Evolutionary conservation across 2,888 invertebrate species (phyloP), one percentile per base, ranked within the genome.

Genomic region (Pristionchus fissidentatus): DNA sequence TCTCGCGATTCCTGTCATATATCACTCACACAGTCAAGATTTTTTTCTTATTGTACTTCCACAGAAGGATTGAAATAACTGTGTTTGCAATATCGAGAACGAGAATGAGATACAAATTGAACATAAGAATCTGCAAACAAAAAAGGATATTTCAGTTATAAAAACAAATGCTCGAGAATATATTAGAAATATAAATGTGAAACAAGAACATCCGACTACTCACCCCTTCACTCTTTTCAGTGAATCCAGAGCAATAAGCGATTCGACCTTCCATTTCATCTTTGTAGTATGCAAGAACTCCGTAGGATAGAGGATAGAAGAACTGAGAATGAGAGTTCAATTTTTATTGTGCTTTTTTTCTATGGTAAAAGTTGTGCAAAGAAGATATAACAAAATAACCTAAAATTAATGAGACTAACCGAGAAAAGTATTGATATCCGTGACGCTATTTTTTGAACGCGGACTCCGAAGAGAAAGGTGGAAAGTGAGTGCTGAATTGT

Each of bases 41-140:
- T n/a, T n/a, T n/a, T n/a, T n/a, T n/a, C n/a, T n/a, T n/a, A n/a
- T 62, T 62, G 60, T 62, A 62, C 26, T 35, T 62, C 60, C 60
- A 62, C n/a, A 62, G 60, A 1, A 32, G 5, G 15, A 62, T 3
- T 32, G 60, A 62, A 19, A 8, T 13, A 3, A 62, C 2, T 7
- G 43, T n/a, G n/a, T 70, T 70, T 10, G n/a, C 8, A 41, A 70
- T 26, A 26, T 70, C 43, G n/a, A 62, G 3, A 13, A 13, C 26
- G n/a, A 70, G 22, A 7, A 62, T 10, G 15, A 62, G 4, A 4
- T 3, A 32, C 15, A 62, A 4, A 13, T 62, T 32, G 32, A 13
- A 29, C 4, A 3, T 29, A 35, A 62, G 26, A 4, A 62, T 35
- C 60, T 62, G 22, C n/a, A n/a, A n/a, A n/a, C n/a, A n/a, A n/a